A percentile compares a stretch with the other conserved stretches of the same genome.
These are phyloP conservation scores for Zaprionus vittiger DNA, from an alignment of 1,140 invertebrate genomes.

Conservation along the genomic window DNA sequence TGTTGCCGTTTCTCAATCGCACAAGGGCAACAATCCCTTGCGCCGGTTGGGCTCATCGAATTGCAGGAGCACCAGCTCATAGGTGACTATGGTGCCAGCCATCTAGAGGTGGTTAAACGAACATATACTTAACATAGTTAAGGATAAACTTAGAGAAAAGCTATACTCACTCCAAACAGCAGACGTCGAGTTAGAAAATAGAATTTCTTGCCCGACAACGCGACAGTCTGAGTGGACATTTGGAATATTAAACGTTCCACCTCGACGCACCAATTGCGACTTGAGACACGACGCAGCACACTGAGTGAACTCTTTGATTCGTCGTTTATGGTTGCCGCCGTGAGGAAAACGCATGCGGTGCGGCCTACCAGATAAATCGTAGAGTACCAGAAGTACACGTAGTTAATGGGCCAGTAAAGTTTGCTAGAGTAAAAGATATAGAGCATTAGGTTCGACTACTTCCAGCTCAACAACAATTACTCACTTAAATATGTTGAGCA, in stretches of 20 bases:
- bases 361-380: conserved; percentile 86
- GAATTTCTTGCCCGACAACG: conserved; percentile 88
- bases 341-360: conserved; percentile 86
- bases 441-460: not conserved
- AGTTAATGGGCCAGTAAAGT: conserved; percentile 84
- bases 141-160: not conserved
- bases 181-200: conserved; percentile 87
- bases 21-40: conserved; percentile 69
- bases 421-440: conserved; percentile 47
- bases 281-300: conserved; percentile 86
- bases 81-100: conserved; percentile 88
- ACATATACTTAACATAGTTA: conserved; percentile 46
- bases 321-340: conserved; percentile 87
- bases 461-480: conserved; percentile 29
- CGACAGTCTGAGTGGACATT: conserved; percentile 84
- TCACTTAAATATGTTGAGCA: conserved; percentile 89
- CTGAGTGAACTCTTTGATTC: conserved; percentile 86
- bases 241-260: conserved; percentile 79
- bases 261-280: conserved; percentile 86
- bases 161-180: conserved; percentile 86
- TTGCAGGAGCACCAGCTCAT: conserved; percentile 88
- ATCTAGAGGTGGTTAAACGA: conserved; percentile 51
- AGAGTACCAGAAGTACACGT: conserved; percentile 87
- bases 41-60: conserved; percentile 84
- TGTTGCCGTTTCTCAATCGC: conserved; percentile 44